Conservation (phyloP, 2,888 invertebrate species). For the Pinctada fucata region DNA sequence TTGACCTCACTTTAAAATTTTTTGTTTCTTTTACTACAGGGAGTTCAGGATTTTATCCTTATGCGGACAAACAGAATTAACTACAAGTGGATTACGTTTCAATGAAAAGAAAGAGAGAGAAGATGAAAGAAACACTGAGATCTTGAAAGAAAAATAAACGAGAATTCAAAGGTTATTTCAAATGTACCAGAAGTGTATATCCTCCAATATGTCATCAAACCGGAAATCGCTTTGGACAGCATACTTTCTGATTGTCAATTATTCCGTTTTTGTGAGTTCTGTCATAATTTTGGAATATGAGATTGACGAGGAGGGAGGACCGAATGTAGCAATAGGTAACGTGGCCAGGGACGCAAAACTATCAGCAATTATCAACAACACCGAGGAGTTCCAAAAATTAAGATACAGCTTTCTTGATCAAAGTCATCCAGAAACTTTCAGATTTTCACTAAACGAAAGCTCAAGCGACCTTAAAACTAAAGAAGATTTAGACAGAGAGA, state of each 20-base stretch:
- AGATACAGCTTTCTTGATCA: conserved; percentile 61
- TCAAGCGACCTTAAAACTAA: conserved; percentile 57
- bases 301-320: conserved; percentile 45
- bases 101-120: not conserved
- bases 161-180: no score
- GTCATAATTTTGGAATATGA: conserved; percentile 34
- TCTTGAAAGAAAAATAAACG: no score
- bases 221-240: not conserved
- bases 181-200: no score
- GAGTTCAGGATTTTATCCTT: not conserved
- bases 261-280: no score
- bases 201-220: no score
- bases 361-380: conserved; percentile 45
- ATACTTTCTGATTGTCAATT: not conserved
- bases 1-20: not conserved
- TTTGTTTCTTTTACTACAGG: not conserved
- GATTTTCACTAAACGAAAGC: conserved; percentile 58
- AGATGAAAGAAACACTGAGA: no score
- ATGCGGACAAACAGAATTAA: not conserved
- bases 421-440: conserved; percentile 49
- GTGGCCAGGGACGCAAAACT: conserved; percentile 61
- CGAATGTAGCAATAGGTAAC: conserved; percentile 58
- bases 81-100: not conserved
- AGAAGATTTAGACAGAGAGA: conserved; percentile 60
- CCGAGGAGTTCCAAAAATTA: conserved; percentile 50